phyloP scores from a whole-genome alignment of 2,797 vertebrate species.

The Loriculus beryllinus region DNA sequence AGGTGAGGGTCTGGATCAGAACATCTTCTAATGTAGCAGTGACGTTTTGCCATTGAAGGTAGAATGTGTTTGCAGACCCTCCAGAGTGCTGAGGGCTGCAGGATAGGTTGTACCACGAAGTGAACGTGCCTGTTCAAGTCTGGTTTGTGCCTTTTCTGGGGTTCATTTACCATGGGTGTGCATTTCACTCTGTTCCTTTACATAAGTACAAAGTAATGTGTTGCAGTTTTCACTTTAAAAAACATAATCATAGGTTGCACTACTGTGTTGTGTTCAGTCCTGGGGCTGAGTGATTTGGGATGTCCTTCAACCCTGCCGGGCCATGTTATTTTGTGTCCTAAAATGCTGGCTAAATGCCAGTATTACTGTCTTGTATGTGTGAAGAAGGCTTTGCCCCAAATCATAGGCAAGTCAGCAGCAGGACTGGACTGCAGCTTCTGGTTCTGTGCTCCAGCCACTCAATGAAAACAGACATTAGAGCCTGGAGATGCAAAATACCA shows the following conservation, averaged over 20 bases:
- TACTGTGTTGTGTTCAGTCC: background rate
- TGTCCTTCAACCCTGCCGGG: background rate
- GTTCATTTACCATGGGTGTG: background rate
- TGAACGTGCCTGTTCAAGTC: accelerated
- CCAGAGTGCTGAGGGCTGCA: background rate
- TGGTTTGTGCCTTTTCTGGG: background rate
- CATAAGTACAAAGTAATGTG: background rate
- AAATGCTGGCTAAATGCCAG: background rate
- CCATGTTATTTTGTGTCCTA: background rate
- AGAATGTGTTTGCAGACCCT: background rate
- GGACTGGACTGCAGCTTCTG: background rate
- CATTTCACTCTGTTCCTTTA: background rate
- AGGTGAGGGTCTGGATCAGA: background rate
- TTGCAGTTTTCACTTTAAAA: background rate
- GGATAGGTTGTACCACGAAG: background rate
- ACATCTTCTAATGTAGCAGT: background rate
- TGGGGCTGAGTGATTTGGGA: background rate
- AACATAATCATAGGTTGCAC: accelerated
- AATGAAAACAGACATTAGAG: background rate
- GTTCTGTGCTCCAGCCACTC: background rate
- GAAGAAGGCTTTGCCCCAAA: background rate
- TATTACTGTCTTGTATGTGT: background rate
- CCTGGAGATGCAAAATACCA: background rate
- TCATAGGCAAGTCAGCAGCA: accelerated
- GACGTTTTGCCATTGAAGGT: accelerated